phyloP scores from a whole-genome alignment of 2,888 invertebrate genomes.

The Andricus quercusramuli region DNA sequence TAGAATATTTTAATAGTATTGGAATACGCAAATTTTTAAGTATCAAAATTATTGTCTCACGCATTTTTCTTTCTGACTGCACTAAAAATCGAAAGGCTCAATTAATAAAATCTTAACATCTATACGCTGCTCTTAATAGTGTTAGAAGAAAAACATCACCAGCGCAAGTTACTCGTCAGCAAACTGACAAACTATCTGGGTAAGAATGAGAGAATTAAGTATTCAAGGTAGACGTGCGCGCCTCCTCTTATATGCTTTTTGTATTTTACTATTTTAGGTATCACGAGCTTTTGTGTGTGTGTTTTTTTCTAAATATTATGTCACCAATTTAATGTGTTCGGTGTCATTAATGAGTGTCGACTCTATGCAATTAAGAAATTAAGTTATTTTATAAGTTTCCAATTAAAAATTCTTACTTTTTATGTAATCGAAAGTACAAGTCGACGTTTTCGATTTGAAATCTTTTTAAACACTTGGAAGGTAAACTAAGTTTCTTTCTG shows the following conservation, averaged over 20 bases:
- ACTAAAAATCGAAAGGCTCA: constrained; percentile 49
- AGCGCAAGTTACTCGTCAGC: constrained; percentile 77
- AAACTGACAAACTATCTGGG: constrained; percentile 75
- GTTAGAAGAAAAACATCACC: constrained; percentile 89
- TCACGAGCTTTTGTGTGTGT: constrained; percentile 39
- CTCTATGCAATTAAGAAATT: constrained; percentile 1
- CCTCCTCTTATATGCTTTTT: constrained; percentile 21
- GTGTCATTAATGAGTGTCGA: constrained; percentile 42
- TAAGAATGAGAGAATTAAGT: constrained; percentile 63
- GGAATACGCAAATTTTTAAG: constrained; percentile 6
- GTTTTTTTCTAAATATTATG: constrained; percentile 38
- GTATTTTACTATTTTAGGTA: constrained; percentile 15
- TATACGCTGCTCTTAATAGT: constrained; percentile 80
- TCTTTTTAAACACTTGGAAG: background rate
- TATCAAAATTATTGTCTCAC: constrained; percentile 43
- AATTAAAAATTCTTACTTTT: too few species aligned
- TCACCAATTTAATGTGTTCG: constrained; percentile 44
- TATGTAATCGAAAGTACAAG: too few species aligned
- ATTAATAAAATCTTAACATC: constrained; percentile 68
- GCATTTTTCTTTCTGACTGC: constrained; percentile 24
- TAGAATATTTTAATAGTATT: background rate
- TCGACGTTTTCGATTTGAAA: too few species aligned
- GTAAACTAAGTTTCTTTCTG: background rate
- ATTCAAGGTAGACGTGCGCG: constrained; percentile 32
- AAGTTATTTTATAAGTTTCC: too few species aligned